phyloP scores from a whole-genome alignment of 2,888 invertebrate species.

The Clanis bilineata region DNA sequence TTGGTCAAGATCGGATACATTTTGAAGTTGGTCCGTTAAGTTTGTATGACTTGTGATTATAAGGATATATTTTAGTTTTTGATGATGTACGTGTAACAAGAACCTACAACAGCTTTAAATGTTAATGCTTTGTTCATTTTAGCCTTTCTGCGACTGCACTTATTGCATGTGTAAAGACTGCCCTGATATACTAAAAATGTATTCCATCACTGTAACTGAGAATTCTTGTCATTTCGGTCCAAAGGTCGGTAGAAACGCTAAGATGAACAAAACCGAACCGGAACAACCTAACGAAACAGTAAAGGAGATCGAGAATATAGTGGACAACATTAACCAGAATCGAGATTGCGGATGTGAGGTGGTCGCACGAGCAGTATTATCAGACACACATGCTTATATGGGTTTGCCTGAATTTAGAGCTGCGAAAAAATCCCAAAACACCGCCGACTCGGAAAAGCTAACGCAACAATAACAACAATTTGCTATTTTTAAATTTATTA shows the following conservation, averaged over 20 bases:
- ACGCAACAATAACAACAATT: not conserved
- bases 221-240: constrained; percentile 34
- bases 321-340: constrained; percentile 35
- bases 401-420: constrained; percentile 22
- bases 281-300: not conserved
- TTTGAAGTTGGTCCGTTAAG: too few relatives aligned
- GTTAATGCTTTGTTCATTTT: constrained; percentile 27
- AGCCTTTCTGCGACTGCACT: constrained; percentile 53
- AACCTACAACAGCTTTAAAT: too few relatives aligned
- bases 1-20: too few relatives aligned
- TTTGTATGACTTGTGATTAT: too few relatives aligned
- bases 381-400: constrained; percentile 43
- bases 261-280: not conserved
- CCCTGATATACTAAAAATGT: constrained; percentile 43
- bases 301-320: constrained; percentile 28
- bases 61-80: too few relatives aligned
- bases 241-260: constrained; percentile 19
- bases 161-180: constrained; percentile 42
- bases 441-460: not conserved
- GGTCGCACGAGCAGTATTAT: constrained; percentile 43
- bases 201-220: constrained; percentile 39
- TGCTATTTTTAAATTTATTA: constrained; percentile 7
- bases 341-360: constrained; percentile 47
- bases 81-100: too few relatives aligned
- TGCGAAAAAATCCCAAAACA: not conserved